A percentile compares a stretch with the other conserved stretches of the same genome.
phyloP scores from a whole-genome alignment of 2,888 invertebrate species.

The Synanthedon myopaeformis region DNA sequence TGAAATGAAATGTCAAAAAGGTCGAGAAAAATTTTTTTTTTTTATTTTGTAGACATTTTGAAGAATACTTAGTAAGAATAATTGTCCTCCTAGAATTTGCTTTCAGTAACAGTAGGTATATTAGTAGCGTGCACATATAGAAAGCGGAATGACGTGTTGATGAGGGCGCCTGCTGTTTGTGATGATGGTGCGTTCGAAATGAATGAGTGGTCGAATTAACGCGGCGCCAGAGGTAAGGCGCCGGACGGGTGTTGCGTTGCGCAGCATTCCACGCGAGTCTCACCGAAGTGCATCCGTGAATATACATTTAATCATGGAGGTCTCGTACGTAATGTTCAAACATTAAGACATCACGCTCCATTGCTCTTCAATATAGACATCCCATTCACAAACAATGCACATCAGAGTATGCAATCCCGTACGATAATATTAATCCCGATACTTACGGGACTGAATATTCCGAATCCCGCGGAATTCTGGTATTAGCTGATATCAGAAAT shows the following conservation, averaged over 20 bases:
- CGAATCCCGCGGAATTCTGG: no score
- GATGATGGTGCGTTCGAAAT: conserved; percentile 8
- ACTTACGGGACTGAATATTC: no score
- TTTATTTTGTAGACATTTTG: no score
- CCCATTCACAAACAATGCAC: conserved; percentile 54
- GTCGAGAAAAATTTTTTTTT: no score
- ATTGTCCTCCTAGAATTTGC: no score
- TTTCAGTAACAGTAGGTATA: no score
- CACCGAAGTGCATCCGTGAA: conserved; percentile 46
- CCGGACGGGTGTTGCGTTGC: conserved; percentile 9
- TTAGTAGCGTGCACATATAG: not conserved
- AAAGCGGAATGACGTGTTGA: not conserved
- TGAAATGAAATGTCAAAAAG: no score
- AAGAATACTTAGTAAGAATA: no score
- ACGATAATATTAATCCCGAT: no score
- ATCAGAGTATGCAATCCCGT: conserved; percentile 8
- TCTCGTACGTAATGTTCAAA: conserved; percentile 29
- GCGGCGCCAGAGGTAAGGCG: conserved; percentile 18
- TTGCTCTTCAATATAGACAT: conserved; percentile 45
- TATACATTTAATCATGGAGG: conserved; percentile 33
- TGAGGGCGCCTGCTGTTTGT: not conserved
- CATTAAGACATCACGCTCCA: conserved; percentile 45
- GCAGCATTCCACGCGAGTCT: conserved; percentile 28
- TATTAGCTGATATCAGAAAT: no score
- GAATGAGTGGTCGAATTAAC: conserved; percentile 12